These are phyloP conservation scores for Athene cunicularia DNA, from an alignment of 2,113 vertebrate species.

Conservation along the genomic window DNA sequence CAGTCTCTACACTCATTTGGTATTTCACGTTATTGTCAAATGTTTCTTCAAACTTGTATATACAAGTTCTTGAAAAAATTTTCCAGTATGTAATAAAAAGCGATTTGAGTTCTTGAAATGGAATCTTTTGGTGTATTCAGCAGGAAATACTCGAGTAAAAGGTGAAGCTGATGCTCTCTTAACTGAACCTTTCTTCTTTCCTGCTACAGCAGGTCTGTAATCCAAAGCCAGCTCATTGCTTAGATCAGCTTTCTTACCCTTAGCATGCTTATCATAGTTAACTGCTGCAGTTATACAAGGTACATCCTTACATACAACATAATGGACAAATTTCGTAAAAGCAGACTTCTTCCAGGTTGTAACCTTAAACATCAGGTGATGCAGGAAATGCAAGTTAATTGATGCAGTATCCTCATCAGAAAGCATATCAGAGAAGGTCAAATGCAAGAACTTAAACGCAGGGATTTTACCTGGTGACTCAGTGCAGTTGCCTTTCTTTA, in stretches of 20 bases:
- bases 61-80: not conserved
- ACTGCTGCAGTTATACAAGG: not conserved
- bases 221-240: not conserved
- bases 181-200: not conserved
- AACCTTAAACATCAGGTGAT: not conserved
- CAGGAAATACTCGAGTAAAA: not conserved
- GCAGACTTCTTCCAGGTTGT: not conserved
- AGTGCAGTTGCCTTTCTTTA: not conserved
- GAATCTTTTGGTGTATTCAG: slow-evolving; percentile 14
- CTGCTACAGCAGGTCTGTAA: not conserved
- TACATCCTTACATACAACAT: not conserved
- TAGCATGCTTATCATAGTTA: not conserved
- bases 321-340: not conserved
- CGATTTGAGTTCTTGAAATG: not conserved
- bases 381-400: not conserved
- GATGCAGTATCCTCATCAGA: not conserved
- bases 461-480: not conserved
- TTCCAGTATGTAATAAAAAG: slow-evolving; percentile 52
- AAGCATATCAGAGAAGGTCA: not conserved
- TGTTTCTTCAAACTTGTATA: slow-evolving; percentile 20
- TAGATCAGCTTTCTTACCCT: not conserved
- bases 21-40: not conserved
- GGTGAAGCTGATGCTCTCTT: not conserved
- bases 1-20: not conserved
- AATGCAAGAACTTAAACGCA: not conserved